Percentiles rank a stretch among this genome's conserved stretches.
These are phyloP conservation scores for Euwallacea fornicatus DNA, from an alignment of 1,140 invertebrate genomes.

Conservation along the genomic window DNA sequence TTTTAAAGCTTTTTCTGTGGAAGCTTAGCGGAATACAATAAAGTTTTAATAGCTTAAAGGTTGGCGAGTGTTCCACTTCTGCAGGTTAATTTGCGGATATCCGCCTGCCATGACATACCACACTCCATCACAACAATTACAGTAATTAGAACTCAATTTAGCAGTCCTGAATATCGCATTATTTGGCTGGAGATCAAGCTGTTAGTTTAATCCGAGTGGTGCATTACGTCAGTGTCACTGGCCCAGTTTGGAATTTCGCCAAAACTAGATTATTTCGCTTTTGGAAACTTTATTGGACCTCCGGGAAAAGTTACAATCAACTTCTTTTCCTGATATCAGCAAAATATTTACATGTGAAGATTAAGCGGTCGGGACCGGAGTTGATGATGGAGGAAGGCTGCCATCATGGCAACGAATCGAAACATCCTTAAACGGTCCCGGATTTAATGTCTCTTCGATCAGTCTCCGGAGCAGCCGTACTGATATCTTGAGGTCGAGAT, in stretches of 20 bases:
- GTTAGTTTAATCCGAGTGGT: slow-evolving; percentile 19
- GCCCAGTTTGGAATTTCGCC: slow-evolving; percentile 5
- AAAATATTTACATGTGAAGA: too few relatives aligned
- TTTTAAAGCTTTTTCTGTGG: too few relatives aligned
- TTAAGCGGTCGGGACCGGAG: too few relatives aligned
- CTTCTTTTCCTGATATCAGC: too few relatives aligned
- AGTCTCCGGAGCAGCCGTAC: too few relatives aligned
- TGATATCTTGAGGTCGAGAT: too few relatives aligned
- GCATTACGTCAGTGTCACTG: slow-evolving; percentile 11
- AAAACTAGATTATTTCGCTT: neutral
- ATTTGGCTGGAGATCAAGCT: slow-evolving; percentile 29
- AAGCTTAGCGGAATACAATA: too few relatives aligned
- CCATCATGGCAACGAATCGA: too few relatives aligned
- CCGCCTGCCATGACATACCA: slow-evolving; percentile 1
- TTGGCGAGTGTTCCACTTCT: neutral
- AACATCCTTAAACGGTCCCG: too few relatives aligned
- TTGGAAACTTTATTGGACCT: neutral
- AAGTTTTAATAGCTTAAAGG: neutral
- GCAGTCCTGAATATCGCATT: slow-evolving; percentile 21
- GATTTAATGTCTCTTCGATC: too few relatives aligned
- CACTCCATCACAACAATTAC: slow-evolving; percentile 22
- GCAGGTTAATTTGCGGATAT: slow-evolving; percentile 5
- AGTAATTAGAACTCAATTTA: slow-evolving; percentile 26
- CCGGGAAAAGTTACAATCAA: neutral
- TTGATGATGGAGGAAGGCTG: too few relatives aligned